Conservation (phyloP, 2,113 vertebrate genomes). For the Antechinus stuartii region DNA sequence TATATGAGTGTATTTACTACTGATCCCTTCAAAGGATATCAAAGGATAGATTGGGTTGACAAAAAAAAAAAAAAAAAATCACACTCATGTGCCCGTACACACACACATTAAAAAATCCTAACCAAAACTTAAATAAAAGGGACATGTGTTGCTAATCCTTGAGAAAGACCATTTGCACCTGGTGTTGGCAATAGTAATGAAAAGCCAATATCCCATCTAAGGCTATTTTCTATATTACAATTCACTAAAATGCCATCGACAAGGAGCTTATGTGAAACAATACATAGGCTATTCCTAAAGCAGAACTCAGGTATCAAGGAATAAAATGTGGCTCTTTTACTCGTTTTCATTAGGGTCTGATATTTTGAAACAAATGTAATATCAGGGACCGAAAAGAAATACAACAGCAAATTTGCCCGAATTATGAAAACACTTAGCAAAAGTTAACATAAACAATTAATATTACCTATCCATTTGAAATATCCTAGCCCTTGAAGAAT, state of each 20-base stretch:
- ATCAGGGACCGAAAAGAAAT: neutral
- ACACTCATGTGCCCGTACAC: neutral
- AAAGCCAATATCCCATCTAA: neutral
- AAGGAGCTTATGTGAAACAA: conserved; percentile 22
- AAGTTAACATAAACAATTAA: neutral
- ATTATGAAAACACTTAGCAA: neutral
- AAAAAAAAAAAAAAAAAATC: neutral
- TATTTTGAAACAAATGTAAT: neutral
- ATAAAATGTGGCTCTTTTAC: neutral
- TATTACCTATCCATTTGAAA: neutral
- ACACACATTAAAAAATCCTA: neutral
- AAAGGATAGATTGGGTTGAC: conserved; percentile 1
- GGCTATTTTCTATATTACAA: neutral
- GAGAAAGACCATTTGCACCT: conserved; percentile 10
- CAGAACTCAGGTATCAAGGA: conserved; percentile 31
- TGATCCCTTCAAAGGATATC: neutral
- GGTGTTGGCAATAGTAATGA: conserved; percentile 10
- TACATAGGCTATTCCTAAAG: conserved; percentile 1
- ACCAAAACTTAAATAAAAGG: conserved; percentile 11
- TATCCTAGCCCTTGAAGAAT: conserved; percentile 8
- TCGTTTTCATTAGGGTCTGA: neutral
- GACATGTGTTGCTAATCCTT: neutral
- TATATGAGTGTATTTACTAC: neutral
- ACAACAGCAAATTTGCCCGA: neutral
- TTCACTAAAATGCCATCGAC: conserved; percentile 33